phyloP scores from a whole-genome alignment of 2,113 vertebrate species.

The Rafetus swinhoei region DNA sequence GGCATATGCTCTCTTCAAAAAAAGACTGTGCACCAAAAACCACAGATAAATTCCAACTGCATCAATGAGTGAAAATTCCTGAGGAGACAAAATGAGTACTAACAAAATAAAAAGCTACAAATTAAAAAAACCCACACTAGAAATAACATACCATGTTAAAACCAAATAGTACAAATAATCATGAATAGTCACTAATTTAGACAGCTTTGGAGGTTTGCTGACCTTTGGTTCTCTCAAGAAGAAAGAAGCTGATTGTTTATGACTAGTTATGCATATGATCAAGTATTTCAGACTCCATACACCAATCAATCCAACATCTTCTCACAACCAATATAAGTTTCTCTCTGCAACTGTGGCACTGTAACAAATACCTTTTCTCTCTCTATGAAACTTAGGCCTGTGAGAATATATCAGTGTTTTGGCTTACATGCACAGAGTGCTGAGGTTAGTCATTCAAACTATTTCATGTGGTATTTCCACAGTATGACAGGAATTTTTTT shows the following conservation, averaged over 20 bases:
- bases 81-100: not conserved
- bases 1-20: not conserved
- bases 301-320: not conserved
- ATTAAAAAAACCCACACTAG: not conserved
- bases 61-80: not conserved
- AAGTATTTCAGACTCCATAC: not conserved
- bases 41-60: too few species aligned
- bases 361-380: not conserved
- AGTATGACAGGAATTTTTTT: not conserved
- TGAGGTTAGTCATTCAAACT: not conserved
- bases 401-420: slow-evolving; percentile 10
- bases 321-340: not conserved
- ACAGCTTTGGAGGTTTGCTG: slow-evolving; percentile 6
- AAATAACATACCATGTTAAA: not conserved
- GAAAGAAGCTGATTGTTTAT: not conserved
- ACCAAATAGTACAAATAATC: not conserved
- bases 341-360: not conserved
- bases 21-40: not conserved
- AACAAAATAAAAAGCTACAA: not conserved
- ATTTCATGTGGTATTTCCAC: not conserved
- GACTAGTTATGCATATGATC: not conserved
- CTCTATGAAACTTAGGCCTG: not conserved
- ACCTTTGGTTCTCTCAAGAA: not conserved
- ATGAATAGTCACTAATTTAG: not conserved
- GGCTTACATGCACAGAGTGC: not conserved